Evolutionary conservation across 1,140 invertebrate genomes (phyloP), one percentile per base, ranked within the genome.

Genomic region (Pseudomyrmex gracilis): DNA sequence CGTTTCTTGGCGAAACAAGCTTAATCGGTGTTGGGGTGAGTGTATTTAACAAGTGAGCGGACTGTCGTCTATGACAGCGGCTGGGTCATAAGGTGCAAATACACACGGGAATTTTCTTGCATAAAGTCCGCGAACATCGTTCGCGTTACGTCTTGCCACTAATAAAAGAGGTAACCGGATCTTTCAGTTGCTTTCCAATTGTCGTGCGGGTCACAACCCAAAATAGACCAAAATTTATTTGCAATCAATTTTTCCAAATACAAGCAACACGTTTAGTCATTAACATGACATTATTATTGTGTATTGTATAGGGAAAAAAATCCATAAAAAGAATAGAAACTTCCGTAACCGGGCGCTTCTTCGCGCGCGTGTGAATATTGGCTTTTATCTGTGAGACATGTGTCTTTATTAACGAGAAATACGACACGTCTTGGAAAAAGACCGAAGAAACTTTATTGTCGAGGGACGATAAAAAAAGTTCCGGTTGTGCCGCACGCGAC

Each of bases 131-230:
- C 20, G 20, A 66, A n/a, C 51, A 61, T 47, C 43, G 5, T 68
- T 24, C 73, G 17, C 20, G 45, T 86, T 84, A 55, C 74, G 58
- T 70, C 12, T 43, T 82, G 34, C 43, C 24, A 89, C 66, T 86
- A 84, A 86, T 80, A 86, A 88, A 88, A 86, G 67, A 24, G 20
- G 20, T 24, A 47, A 71, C 58, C 58, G 60, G 49, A 64, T 83
- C 73, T 84, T n/a, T 45, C 34, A 45, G 20, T 43, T 43, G 71
- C 86, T 88, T 88, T 85, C 83, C 84, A 85, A 85, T 88, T 89
- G 82, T 82, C 60, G 70, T 34, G n/a, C n/a, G n/a, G 15, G 57
- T 20, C 51, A 47, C 7, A 34, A 34, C 34, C 34, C 34, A 34
- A 34, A 34, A 34, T 34, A 34, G 5, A 34, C 5, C 7, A 34